Conservation (phyloP, 2,888 invertebrate species). For the Perithous albicinctus region DNA sequence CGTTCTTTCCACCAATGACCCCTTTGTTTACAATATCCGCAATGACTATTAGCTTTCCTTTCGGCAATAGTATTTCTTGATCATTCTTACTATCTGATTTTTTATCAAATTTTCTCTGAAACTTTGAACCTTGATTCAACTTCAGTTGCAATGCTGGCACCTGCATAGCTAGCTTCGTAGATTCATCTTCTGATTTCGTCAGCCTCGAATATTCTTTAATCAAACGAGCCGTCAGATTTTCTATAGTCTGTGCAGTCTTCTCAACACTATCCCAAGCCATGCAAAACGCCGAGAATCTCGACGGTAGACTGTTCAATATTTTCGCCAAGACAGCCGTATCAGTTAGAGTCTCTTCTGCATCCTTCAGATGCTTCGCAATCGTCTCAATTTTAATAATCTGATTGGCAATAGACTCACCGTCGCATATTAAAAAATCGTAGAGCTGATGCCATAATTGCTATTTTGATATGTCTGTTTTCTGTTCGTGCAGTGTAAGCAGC, state of each 20-base stretch:
- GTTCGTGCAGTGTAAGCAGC: slow-evolving; percentile 11
- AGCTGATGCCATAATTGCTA: slow-evolving; percentile 22
- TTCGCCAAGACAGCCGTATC: slow-evolving; percentile 4
- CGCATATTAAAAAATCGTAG: slow-evolving; percentile 3
- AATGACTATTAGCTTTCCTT: slow-evolving; percentile 12
- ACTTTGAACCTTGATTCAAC: not conserved
- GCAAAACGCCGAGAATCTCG: slow-evolving; percentile 5
- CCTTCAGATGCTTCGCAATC: slow-evolving; percentile 14
- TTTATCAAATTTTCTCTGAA: not conserved
- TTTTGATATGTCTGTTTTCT: slow-evolving; percentile 22
- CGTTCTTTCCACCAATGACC: slow-evolving; percentile 25
- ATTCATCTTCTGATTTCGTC: slow-evolving; percentile 17
- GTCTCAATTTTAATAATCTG: slow-evolving; percentile 24
- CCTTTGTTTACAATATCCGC: slow-evolving; percentile 21
- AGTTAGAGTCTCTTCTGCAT: slow-evolving; percentile 1
- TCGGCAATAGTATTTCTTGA: not conserved
- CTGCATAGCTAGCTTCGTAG: slow-evolving; percentile 15
- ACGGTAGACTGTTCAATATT: slow-evolving; percentile 6
- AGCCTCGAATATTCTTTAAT: slow-evolving; percentile 1
- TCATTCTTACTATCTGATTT: not conserved
- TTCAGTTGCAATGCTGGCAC: slow-evolving; percentile 19
- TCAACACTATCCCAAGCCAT: slow-evolving; percentile 19
- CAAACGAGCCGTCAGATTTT: slow-evolving; percentile 15
- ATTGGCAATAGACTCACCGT: slow-evolving; percentile 15
- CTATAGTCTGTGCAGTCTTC: slow-evolving; percentile 13